Percentiles rank a stretch among this genome's conserved stretches.
phyloP scores from a whole-genome alignment of 2,797 vertebrate species.

The Anguilla obscura region DNA sequence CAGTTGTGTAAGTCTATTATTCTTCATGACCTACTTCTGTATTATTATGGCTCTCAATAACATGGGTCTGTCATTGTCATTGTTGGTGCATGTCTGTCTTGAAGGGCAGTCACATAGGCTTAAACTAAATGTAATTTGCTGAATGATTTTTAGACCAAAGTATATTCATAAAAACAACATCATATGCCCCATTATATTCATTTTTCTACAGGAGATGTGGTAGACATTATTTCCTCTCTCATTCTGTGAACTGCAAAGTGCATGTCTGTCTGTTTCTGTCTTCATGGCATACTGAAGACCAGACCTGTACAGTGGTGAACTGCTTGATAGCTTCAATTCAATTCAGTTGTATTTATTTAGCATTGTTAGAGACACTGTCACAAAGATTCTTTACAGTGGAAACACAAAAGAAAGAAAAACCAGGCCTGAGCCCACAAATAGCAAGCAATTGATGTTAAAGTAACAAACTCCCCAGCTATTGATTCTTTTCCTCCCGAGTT shows the following conservation, averaged over 20 bases:
- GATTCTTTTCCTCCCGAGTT: neutral
- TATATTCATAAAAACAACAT: neutral
- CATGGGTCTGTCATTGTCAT: slow-evolving; percentile 3
- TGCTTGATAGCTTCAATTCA: neutral
- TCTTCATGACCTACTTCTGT: slow-evolving; percentile 25
- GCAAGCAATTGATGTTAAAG: too few relatives aligned
- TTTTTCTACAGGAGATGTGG: neutral
- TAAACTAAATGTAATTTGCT: neutral
- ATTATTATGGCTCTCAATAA: slow-evolving; percentile 9
- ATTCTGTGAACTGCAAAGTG: neutral
- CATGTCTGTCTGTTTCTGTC: neutral
- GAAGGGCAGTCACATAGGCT: neutral
- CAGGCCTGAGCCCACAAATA: too few relatives aligned
- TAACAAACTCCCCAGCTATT: neutral
- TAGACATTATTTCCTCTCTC: neutral
- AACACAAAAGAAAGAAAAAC: too few relatives aligned
- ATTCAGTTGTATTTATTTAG: too few relatives aligned
- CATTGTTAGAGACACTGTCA: neutral
- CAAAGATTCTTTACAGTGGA: too few relatives aligned
- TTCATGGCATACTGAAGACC: neutral
- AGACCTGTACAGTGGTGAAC: neutral
- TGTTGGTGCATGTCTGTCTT: neutral
- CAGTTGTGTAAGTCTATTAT: slow-evolving; percentile 4
- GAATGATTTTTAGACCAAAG: neutral
- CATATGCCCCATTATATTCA: neutral